Evolutionary conservation across 2,113 vertebrate genomes (phyloP), one percentile per base, ranked within the genome.

Genomic region (Ploceus nigricollis): DNA sequence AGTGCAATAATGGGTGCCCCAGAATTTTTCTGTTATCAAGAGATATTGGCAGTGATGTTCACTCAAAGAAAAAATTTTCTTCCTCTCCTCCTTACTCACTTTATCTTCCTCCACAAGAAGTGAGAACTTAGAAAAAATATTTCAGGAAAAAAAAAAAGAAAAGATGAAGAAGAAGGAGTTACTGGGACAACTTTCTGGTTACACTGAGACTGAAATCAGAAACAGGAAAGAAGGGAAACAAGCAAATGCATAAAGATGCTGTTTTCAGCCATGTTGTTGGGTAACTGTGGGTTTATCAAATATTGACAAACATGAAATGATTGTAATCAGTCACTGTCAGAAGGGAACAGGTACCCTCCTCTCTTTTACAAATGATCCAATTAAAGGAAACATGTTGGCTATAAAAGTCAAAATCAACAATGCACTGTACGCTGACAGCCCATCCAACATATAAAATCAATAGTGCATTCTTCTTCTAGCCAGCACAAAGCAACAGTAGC

Each of bases 351-450:
- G 97, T 98, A 97, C 97, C 98, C 98, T 98, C 98, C 98, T 98
- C 97, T 98, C 98, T 98, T 98, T 98, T 98, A 98, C 98, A 98
- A 98, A 98, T 98, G 98, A 98, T 98, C 98, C 98, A 98, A 98
- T 98, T 98, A 98, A 98, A 98, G 98, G 97, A 98, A 98, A 98
- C 98, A 98, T 98, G 98, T 98, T 98, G 97, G 97, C 98, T 98
- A 98, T 98, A 98, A 98, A 98, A 98, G 98, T 98, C 98, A 98
- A 98, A 98, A 98, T 98, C 98, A 98, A 98, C 98, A 98, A 98
- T 98, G 98, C 96, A 98, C 98, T 98, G 95, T 98, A 96, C 53
- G 87, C 98, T 98, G 98, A 98, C 98, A 98, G 98, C 98, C 96
- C 98, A 98, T 98, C 98, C 97, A 98, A 98, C 98, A 98, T 98